Evolutionary conservation across 1,140 invertebrate genomes (phyloP), one percentile per base, ranked within the genome.

Genomic region (Bombus terrestris): DNA sequence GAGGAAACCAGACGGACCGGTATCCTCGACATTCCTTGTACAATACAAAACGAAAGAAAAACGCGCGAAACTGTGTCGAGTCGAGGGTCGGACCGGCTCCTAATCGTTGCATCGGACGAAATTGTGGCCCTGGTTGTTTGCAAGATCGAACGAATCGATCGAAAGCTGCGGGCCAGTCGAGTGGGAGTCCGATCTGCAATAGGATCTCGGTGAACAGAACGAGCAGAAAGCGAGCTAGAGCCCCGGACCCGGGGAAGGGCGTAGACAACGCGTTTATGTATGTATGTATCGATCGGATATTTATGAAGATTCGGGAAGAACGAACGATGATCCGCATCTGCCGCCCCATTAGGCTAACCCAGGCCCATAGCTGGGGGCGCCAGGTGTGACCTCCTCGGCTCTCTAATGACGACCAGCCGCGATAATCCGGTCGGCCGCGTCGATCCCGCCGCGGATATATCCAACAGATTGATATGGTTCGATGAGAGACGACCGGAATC

Each of bases 281-380:
- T n/a, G 59, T 64, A 77, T 62, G 75, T 64, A 90, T 87, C 86
- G 86, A 87, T 87, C 81, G 91, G 93, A 93, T 93, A 93, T 94
- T 94, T 93, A 93, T 93, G 91, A 93, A 94, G 93, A 94, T 94
- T 94, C 83, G 92, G 92, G 89, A 92, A 91, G 93, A 93, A 89
- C 88, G 93, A 87, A 86, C 86, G 91, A 91, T 92, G 92, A 94
- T 94, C 86, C 91, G 90, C 94, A 94, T 94, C 94, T 94, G 93
- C 92, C 90, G 87, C 83, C 86, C 88, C 91, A 92, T 92, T 92
- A 92, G 90, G 86, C 83, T 88, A 88, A 79, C 83, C 86, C 79
- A 62, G 71, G 76, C 80, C 69, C 87, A 88, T 93, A 91, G 93
- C 92, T 92, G 90, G 92, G 89, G 92, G 92, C 92, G 92, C 93